Conservation (phyloP, 1,140 invertebrate genomes). For the Calosoma granatense region DNA sequence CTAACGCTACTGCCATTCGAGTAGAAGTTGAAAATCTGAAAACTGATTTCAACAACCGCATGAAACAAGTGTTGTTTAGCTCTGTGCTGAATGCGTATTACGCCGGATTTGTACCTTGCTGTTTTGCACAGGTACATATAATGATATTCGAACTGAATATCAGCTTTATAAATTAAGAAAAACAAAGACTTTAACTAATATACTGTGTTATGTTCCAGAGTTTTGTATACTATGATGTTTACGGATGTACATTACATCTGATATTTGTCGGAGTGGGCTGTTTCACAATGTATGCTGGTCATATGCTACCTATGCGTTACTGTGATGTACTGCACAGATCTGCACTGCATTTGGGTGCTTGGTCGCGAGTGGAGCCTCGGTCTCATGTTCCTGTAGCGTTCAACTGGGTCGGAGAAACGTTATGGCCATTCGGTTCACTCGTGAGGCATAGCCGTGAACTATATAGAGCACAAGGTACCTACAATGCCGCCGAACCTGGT, state of each 20-base stretch:
- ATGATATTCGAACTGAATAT: background rate
- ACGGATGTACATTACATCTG: conserved; percentile 73
- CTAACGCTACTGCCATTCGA: conserved; percentile 58
- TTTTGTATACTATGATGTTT: conserved; percentile 74
- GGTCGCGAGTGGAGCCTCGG: conserved; percentile 57
- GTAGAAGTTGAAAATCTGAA: conserved; percentile 77
- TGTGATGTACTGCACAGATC: conserved; percentile 83
- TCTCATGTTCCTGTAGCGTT: conserved; percentile 42
- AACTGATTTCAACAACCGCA: conserved; percentile 76
- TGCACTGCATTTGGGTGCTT: conserved; percentile 80
- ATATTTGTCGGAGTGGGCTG: conserved; percentile 72
- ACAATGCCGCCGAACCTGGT: conserved; percentile 65
- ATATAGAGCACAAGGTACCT: conserved; percentile 69
- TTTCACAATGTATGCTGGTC: conserved; percentile 70
- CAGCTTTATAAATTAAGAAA: background rate
- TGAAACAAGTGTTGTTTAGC: conserved; percentile 85
- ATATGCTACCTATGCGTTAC: conserved; percentile 60
- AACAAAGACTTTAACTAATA: conserved; percentile 11
- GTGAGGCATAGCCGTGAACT: conserved; percentile 70
- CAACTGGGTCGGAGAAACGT: conserved; percentile 60
- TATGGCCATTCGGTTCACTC: conserved; percentile 70
- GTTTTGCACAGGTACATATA: conserved; percentile 65
- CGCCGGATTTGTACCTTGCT: conserved; percentile 80
- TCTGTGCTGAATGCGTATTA: conserved; percentile 86
- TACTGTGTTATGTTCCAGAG: conserved; percentile 44